Conservation (phyloP, 2,888 invertebrate species). For the Tolmerus cingulatus region DNA sequence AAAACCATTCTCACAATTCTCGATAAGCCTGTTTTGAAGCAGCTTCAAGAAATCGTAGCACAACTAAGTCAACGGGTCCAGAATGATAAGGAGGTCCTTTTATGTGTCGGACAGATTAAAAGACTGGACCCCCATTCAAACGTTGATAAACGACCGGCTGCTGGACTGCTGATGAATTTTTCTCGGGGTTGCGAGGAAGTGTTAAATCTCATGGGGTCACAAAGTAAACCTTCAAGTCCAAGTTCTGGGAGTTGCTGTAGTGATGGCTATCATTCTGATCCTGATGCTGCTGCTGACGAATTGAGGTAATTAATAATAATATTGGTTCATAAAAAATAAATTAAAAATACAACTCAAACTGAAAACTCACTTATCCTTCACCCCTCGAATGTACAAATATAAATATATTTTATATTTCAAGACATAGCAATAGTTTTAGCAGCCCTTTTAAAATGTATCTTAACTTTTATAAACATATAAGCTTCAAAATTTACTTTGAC, state of each 20-base stretch:
- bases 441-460: too few species aligned
- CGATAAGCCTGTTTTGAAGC: conserved; percentile 81
- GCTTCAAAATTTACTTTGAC: too few species aligned
- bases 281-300: conserved; percentile 67
- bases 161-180: conserved; percentile 77
- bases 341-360: too few species aligned
- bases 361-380: too few species aligned
- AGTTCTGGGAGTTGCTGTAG: conserved; percentile 70
- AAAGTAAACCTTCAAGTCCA: conserved; percentile 63
- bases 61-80: conserved; percentile 82
- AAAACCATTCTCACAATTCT: conserved; percentile 86
- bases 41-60: conserved; percentile 73
- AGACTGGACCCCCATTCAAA: conserved; percentile 71
- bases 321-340: background rate
- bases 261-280: conserved; percentile 86
- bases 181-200: conserved; percentile 79
- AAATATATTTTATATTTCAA: too few species aligned
- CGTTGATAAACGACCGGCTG: conserved; percentile 72
- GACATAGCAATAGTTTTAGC: too few species aligned
- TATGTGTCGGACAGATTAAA: conserved; percentile 74
- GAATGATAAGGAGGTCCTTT: conserved; percentile 88
- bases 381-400: too few species aligned
- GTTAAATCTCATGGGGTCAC: conserved; percentile 75
- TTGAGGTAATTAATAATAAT: conserved; percentile 54
- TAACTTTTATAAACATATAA: too few species aligned